Evolutionary conservation across 2,113 vertebrate species (phyloP).

Genomic region (Proteles cristata): DNA sequence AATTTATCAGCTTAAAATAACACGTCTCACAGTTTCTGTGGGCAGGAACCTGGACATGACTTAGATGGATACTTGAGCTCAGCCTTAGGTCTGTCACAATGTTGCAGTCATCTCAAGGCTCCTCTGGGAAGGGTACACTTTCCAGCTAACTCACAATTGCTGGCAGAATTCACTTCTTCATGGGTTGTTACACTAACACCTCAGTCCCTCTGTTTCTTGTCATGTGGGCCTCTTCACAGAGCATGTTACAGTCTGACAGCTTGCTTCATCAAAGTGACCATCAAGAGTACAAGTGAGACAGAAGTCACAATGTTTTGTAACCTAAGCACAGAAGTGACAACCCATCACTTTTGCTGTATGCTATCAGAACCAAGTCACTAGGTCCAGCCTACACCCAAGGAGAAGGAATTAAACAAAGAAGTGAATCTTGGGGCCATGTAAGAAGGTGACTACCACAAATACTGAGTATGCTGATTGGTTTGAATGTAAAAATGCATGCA

Average conservation of each 20-base stretch:
- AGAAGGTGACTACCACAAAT: neutral
- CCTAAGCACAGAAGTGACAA: neutral
- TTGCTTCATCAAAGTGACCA: neutral
- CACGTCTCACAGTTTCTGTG: neutral
- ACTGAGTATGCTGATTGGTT: neutral
- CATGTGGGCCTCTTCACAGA: neutral
- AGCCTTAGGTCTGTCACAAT: neutral
- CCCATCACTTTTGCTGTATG: neutral
- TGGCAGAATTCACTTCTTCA: neutral
- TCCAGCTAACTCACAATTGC: neutral
- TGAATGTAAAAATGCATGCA: neutral
- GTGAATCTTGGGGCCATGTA: neutral
- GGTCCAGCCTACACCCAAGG: neutral
- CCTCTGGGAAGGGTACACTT: slow-evolving; percentile 10
- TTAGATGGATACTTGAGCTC: neutral
- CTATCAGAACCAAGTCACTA: neutral
- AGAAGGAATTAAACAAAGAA: neutral
- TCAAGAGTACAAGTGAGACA: neutral
- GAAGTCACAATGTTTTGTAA: slow-evolving; percentile 6
- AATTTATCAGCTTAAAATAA: slow-evolving; percentile 22
- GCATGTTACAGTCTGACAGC: neutral
- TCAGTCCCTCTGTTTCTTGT: neutral
- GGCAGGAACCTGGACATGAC: neutral
- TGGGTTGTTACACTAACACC: neutral
- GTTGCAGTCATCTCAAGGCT: neutral